Evolutionary conservation across 1,140 invertebrate species (phyloP), one percentile per base, ranked within the genome.

Genomic region (Penaeus indicus): DNA sequence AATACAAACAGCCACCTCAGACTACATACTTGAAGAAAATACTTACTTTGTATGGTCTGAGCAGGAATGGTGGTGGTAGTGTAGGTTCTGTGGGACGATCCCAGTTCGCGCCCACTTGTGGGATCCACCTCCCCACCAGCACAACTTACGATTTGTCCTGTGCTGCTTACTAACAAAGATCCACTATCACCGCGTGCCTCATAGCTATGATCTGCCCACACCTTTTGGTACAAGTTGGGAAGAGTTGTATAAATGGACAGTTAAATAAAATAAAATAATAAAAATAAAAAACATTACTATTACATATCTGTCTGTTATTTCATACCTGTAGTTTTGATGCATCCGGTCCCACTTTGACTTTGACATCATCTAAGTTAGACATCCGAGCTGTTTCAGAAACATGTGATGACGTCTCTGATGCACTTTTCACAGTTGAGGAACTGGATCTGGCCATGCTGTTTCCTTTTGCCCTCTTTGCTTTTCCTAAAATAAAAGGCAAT

Each of bases 161-260:
- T 80, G 61, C 78, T 80, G 78, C 78, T 60, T 18, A 80, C 22
- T 60, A 80, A 7, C 78, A 80, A 16, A 16, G 78, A 80, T 61
- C 47, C 78, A 60, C 78, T 25, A 80, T 80, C 47, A 16, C 47
- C 61, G 5, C 78, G 78, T 18, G 38, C 61, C 47, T 80, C 78
- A 80, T 80, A 80, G 47, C 78, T 80, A 60, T 80, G 78, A 25
- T 80, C 78, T 22, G 78, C n/a, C 78, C 78, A 80, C n/a, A 80
- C 78, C 78, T 80, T 54, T 54, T 54, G 54, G 54, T 54, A 54
- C 54, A 16, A 54, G 10, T 54, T 10, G 16, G 16, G 54, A 54
- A 54, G 54, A 0, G 54, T 54, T 54, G 16, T 0, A 54, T 16
- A 13, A 54, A 54, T 54, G 54, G 11, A 54, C 54, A 54, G 1